phyloP scores from a whole-genome alignment of 2,888 invertebrate genomes.

The Metallyticus violacea region DNA sequence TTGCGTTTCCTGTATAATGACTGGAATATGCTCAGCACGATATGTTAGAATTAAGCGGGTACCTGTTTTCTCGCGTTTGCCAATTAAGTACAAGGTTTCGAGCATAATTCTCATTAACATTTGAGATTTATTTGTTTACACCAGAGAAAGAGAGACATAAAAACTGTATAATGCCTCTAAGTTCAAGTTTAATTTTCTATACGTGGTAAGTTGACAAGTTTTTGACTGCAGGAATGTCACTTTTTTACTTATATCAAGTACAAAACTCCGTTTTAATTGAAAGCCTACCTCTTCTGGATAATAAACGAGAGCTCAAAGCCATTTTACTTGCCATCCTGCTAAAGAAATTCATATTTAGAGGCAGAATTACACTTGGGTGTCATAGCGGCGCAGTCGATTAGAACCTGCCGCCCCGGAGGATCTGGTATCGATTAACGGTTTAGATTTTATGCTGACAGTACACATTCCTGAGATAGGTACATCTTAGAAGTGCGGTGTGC shows the following conservation, averaged over 20 bases:
- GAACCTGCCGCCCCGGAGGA: background rate
- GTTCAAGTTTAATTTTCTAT: background rate
- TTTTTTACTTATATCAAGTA: background rate
- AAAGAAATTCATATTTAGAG: background rate
- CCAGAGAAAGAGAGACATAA: too few species aligned
- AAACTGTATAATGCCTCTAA: background rate
- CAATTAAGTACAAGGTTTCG: background rate
- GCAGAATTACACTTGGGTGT: background rate
- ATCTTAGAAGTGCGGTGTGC: background rate
- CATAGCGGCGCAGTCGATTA: background rate
- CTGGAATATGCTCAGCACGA: too few species aligned
- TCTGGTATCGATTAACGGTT: background rate
- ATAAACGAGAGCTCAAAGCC: background rate
- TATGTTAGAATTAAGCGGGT: too few species aligned
- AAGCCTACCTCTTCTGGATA: background rate
- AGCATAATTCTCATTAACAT: background rate
- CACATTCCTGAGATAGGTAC: background rate
- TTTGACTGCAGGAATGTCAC: background rate
- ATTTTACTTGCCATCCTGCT: background rate
- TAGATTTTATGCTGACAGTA: background rate
- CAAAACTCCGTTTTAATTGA: background rate
- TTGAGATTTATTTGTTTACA: background rate
- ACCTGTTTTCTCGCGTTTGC: too few species aligned
- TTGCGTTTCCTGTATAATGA: too few species aligned
- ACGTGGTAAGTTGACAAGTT: background rate